Conservation (phyloP, 2,113 vertebrate species). For the Neopipo cinnamomea region DNA sequence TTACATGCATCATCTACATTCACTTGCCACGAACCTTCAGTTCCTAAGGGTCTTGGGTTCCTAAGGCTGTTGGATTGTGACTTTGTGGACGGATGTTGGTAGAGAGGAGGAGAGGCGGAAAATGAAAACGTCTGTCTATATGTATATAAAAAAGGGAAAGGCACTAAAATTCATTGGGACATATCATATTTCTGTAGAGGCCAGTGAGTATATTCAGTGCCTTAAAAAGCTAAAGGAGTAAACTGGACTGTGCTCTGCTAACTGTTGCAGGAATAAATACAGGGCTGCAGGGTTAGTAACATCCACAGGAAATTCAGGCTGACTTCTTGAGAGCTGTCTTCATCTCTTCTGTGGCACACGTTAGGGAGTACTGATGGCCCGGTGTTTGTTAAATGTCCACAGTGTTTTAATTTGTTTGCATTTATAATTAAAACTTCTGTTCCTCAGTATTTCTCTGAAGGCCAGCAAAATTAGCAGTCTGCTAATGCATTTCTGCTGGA, state of each 20-base stretch:
- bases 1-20: not conserved
- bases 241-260: not conserved
- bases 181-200: not conserved
- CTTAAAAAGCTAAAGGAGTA: not conserved
- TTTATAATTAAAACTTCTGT: not conserved
- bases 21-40: not conserved
- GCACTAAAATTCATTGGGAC: not conserved
- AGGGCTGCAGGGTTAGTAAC: not conserved
- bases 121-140: not conserved
- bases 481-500: not conserved
- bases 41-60: not conserved
- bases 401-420: not conserved
- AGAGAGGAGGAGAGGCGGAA: not conserved
- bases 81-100: not conserved
- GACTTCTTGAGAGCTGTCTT: not conserved
- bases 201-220: not conserved
- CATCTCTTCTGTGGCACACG: fast-evolving
- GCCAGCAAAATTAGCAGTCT: not conserved
- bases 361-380: not conserved
- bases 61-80: not conserved
- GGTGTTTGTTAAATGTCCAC: not conserved
- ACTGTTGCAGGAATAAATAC: not conserved
- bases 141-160: not conserved
- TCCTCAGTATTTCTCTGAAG: not conserved
- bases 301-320: not conserved